A percentile compares a stretch with the other conserved stretches of the same genome.
Evolutionary conservation across 2,888 invertebrate species (phyloP).

Genomic region (Leptinotarsa haldemani): DNA sequence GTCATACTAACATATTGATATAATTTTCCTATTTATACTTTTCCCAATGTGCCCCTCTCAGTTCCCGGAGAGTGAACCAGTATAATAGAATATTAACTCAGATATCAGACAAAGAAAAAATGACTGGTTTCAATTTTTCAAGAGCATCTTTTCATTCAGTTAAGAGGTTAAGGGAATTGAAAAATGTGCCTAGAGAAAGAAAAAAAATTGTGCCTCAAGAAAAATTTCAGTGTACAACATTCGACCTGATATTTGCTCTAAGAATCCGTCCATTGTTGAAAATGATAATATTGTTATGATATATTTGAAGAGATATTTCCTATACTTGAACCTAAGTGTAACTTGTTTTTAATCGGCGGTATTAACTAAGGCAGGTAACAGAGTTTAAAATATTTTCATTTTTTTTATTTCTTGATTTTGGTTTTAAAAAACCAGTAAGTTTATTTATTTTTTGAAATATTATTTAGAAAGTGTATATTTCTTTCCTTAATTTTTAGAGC

Average conservation of each 20-base stretch:
- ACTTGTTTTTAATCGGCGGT: constrained; percentile 22
- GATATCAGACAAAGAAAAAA: not conserved
- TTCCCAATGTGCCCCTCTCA: too few relatives aligned
- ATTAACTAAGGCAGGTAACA: not conserved
- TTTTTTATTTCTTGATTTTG: not conserved
- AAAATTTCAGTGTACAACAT: constrained; percentile 36
- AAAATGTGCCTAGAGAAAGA: constrained; percentile 15
- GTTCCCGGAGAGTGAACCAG: too few relatives aligned
- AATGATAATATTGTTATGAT: constrained; percentile 43
- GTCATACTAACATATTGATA: too few relatives aligned
- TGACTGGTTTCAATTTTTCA: not conserved
- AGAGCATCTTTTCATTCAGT: not conserved
- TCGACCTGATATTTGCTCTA: constrained; percentile 51
- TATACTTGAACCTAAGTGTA: constrained; percentile 32
- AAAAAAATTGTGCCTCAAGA: constrained; percentile 37
- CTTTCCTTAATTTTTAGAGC: too few relatives aligned
- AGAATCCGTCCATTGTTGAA: constrained; percentile 55
- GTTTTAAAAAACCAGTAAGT: too few relatives aligned
- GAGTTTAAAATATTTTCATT: not conserved
- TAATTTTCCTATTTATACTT: too few relatives aligned
- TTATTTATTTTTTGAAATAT: too few relatives aligned
- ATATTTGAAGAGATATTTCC: constrained; percentile 39
- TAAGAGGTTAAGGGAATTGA: not conserved
- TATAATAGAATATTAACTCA: not conserved
- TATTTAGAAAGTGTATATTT: too few relatives aligned